Evolutionary conservation across 2,113 vertebrate genomes (phyloP), one percentile per base, ranked within the genome.

Genomic region (Indicator indicator): DNA sequence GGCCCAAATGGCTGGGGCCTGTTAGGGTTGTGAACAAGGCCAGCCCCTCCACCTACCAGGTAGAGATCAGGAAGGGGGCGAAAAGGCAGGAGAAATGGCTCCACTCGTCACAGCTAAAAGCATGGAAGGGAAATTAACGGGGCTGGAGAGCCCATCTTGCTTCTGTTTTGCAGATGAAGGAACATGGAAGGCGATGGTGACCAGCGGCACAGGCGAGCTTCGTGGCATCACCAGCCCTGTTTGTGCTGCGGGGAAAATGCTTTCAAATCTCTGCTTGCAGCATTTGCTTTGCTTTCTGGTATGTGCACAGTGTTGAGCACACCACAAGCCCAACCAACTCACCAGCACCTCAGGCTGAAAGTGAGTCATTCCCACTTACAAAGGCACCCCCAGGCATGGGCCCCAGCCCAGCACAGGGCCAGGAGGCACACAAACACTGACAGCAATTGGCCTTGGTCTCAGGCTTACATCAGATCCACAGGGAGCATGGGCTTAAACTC

Each of bases 71-170:
- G 78, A 96, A 94, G 75, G 92, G 94, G 62, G 36, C 36, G 0
- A 95, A 94, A 90, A 93, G 73, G 55, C 83, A 94, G 92, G 95
- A 83, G 59, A 96, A 95, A 21, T 96, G 96, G 96, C 21, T 96
- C 90, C 95, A 96, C 78, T 92, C 96, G 92, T 96, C 96, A 17
- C 96, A 96, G 28, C 75, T 96, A 86, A 96, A 96, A 84, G 94
- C 95, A 92, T 96, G 96, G 96, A 96, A 96, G 96, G 94, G 96
- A 96, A 96, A 96, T 94, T 96, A 96, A 96, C 90, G 90, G 96
- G 96, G 96, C 95, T 96, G 96, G 95, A 96, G 83, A 96, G 96
- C 92, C 96, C 96, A 21, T 62, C 91, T 96, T 96, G 86, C 86
- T 96, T 96, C 71, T 96, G 95, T 96, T 94, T 96, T 96, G 94